Evolutionary conservation across 2,113 vertebrate species (phyloP), one percentile per base, ranked within the genome.

Genomic region (Rhinogobius similis): DNA sequence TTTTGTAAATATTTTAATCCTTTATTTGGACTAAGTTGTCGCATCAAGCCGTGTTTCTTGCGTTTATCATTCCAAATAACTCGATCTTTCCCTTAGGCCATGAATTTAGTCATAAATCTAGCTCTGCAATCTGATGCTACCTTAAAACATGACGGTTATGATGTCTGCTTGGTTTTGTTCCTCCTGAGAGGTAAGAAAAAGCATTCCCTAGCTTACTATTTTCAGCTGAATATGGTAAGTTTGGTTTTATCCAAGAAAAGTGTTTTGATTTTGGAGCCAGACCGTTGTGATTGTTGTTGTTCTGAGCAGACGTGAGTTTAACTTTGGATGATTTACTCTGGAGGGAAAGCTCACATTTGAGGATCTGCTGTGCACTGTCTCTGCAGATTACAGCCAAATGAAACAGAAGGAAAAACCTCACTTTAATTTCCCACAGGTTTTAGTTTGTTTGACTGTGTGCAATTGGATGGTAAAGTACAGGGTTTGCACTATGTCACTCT

Each of bases 361-460:
- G 68, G 62, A 76, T 82, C 77, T 82, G 85, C 32, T 73, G 67
- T 69, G 58, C 68, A 70, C 29, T 52, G 50, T 18, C 41, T 44
- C 52, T 67, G 61, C 44, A 11, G 20, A 32, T 2, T 16, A 29
- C 59, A 8, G 5, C 14, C 26, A 58, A 58, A 58, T 58, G 5
- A 27, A 4, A 27, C 26, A 58, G 8, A 29, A 29, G 18, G 14
- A 14, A 29, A 56, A 56, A 27, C 24, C 23, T 55, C 53, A 55
- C 48, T 52, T 52, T 23, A n/a, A n/a, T n/a, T n/a, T n/a, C n/a
- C n/a, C n/a, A n/a, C n/a, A n/a, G n/a, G n/a, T n/a, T n/a, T n/a
- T n/a, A n/a, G n/a, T n/a, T n/a, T n/a, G n/a, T n/a, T n/a, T n/a
- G 29, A 29, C 29, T 24, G 52, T 24, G n/a, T 12, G 52, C 21